These are phyloP conservation scores for Oscarella lobularis DNA, from an alignment of 37 sponge, comb jelly and placozoan species.

Conservation along the genomic window DNA sequence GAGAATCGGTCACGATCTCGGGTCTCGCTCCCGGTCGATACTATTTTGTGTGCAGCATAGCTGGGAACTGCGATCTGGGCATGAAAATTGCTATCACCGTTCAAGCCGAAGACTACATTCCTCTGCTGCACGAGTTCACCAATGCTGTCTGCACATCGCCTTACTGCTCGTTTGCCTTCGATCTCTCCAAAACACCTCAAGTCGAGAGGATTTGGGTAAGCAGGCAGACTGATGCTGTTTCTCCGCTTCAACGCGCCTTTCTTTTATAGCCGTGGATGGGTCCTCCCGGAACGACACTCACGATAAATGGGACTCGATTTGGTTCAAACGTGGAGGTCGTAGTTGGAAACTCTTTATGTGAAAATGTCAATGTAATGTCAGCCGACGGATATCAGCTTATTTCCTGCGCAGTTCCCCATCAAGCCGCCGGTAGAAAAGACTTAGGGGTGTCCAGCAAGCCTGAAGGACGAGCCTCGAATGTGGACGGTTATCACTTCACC, in stretches of 20 bases:
- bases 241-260: neutral
- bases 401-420: neutral
- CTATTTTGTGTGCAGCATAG: constrained; percentile 57
- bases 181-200: neutral
- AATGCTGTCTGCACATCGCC: neutral
- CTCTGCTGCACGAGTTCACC: neutral
- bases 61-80: constrained; percentile 39
- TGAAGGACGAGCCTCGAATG: neutral
- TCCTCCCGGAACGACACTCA: neutral
- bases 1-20: constrained; percentile 33
- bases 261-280: neutral
- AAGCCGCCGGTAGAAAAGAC: neutral
- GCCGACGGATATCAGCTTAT: neutral
- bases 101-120: neutral
- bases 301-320: neutral
- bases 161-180: neutral
- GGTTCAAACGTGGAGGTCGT: neutral
- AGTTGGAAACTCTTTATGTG: neutral
- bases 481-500: neutral
- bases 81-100: constrained; percentile 58
- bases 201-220: neutral
- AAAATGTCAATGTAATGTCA: neutral
- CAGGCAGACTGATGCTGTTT: neutral
- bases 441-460: neutral
- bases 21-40: constrained; percentile 44